Evolutionary conservation across 2,888 invertebrate species (phyloP).

Genomic region (Sphaerophoria rueppellii): DNA sequence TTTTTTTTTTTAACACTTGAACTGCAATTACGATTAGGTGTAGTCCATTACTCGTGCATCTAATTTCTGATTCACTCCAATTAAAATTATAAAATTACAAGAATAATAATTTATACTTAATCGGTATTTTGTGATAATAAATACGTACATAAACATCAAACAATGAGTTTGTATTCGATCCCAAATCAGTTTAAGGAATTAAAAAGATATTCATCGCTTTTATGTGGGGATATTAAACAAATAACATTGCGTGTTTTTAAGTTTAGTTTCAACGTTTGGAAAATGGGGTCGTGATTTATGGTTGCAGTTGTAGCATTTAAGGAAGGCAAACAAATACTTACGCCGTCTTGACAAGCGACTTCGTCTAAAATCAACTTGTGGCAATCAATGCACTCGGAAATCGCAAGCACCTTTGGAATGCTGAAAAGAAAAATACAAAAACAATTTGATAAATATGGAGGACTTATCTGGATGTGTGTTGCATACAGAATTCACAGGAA

Average conservation of each 20-base stretch:
- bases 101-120: not conserved
- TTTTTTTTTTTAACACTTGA: conserved; percentile 4
- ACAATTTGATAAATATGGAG: conserved; percentile 3
- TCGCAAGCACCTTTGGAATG: conserved; percentile 49
- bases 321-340: conserved; percentile 33
- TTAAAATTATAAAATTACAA: conserved; percentile 7
- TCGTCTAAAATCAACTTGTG: conserved; percentile 67
- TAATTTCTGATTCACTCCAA: not conserved
- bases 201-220: no score
- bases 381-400: conserved; percentile 57
- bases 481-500: no score
- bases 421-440: conserved; percentile 51
- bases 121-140: not conserved
- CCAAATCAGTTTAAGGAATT: no score
- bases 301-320: no score
- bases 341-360: conserved; percentile 67
- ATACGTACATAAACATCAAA: no score
- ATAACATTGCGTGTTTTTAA: no score
- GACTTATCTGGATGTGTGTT: not conserved
- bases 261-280: no score
- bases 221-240: no score
- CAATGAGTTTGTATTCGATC: no score
- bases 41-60: not conserved
- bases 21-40: conserved; percentile 8
- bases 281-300: no score